Evolutionary conservation across 2,113 vertebrate genomes (phyloP), one percentile per base, ranked within the genome.

Genomic region (Isichthys henryi): DNA sequence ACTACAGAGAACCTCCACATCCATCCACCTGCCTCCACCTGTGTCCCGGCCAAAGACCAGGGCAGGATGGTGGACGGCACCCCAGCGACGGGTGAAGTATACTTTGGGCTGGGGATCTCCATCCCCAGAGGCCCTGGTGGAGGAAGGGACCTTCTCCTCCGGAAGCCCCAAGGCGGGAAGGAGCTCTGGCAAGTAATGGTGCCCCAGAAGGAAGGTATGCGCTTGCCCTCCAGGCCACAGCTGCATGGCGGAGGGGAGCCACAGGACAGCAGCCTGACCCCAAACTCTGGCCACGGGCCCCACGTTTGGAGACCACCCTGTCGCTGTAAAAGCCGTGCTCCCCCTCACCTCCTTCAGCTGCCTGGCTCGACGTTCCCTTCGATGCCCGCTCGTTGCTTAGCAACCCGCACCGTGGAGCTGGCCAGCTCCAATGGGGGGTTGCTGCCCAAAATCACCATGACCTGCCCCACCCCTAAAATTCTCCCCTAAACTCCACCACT

Each of bases 391-490:
- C 2, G 74, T 19, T 53, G 48, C n/a, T 52, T 58, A 8, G 35
- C 49, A 43, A 15, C 83, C 17, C 50, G 52, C 21, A 84, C 88
- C 1, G 77, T 89, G 50, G 50, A 89, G 52, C 52, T 84, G 49
- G 46, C 80, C 19, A 84, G 43, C 49, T 89, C 77, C 23, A 52
- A 89, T 11, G 70, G 21, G 23, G 88, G 88, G 27, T 5, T 82
- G 48, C 74, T 80, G 27, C 88, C 88, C 10, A 89, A 89, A 89
- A 85, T 89, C 50, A 84, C 80, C 11, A 89, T 84, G 88, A 84
- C 77, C 80, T 82, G 70, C 88, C 88, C 88, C 46, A 82, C 88
- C 3, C 88, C 70, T 23, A 84, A n/a, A 84, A 48, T 84, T 84
- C 70, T 89, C 88, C 17, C 70, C 88, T 70, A 82, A 82, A 45